These are phyloP conservation scores for Atta cephalotes DNA, from an alignment of 1,140 invertebrate species.

Conservation along the genomic window DNA sequence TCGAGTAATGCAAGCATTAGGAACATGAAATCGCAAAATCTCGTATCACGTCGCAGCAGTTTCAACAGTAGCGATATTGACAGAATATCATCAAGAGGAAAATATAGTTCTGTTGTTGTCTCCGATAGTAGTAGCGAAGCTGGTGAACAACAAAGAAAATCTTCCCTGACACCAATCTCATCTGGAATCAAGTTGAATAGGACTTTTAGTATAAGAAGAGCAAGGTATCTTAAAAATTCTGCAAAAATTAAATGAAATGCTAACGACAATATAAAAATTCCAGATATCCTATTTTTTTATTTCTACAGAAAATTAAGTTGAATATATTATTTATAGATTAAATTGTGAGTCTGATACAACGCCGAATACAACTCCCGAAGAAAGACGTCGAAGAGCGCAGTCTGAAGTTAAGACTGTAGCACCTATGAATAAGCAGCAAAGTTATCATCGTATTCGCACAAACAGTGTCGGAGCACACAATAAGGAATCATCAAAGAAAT, in stretches of 20 bases:
- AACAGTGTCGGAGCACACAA: constrained; percentile 69
- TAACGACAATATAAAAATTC: not conserved
- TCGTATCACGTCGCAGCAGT: constrained; percentile 74
- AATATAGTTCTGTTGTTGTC: constrained; percentile 56
- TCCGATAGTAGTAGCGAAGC: constrained; percentile 80
- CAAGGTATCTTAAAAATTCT: constrained; percentile 63
- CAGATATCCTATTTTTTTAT: not conserved
- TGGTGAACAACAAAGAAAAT: constrained; percentile 73
- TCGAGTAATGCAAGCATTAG: constrained; percentile 79
- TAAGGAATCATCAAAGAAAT: constrained; percentile 76
- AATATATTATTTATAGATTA: constrained; percentile 64
- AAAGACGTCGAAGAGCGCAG: constrained; percentile 76
- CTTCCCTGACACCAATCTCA: constrained; percentile 68
- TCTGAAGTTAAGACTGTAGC: constrained; percentile 74
- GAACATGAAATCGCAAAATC: constrained; percentile 73
- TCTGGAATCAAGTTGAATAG: constrained; percentile 80
- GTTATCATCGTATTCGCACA: constrained; percentile 74
- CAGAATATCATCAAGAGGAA: constrained; percentile 65
- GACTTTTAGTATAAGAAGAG: constrained; percentile 80
- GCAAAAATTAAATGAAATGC: not conserved
- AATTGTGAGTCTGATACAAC: constrained; percentile 80
- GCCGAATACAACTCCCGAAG: constrained; percentile 79
- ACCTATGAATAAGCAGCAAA: constrained; percentile 70
- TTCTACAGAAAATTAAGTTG: constrained; percentile 22
- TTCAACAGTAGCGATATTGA: constrained; percentile 77